These are phyloP conservation scores for Rallus crepitans DNA, from an alignment of 2,797 vertebrate genomes.

Conservation along the genomic window DNA sequence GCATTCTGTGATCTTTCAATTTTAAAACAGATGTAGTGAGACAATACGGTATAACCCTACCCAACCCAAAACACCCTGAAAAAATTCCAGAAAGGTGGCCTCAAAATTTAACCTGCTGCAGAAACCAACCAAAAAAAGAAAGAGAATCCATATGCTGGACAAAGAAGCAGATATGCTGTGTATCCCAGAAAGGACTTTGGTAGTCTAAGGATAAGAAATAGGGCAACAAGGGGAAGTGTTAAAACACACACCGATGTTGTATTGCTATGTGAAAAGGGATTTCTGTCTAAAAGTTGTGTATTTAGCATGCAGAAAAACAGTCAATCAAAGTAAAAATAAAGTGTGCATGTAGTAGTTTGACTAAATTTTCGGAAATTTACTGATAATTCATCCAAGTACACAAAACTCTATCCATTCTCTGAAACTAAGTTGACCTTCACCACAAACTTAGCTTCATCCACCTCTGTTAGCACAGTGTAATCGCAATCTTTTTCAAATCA, in stretches of 20 bases:
- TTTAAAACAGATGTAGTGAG: background rate
- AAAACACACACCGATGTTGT: background rate
- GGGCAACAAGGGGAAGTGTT: background rate
- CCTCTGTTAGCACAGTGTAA: conserved; percentile 46
- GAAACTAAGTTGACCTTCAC: conserved; percentile 63
- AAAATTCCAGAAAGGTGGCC: background rate
- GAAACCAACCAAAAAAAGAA: background rate
- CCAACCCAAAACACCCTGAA: too few relatives aligned
- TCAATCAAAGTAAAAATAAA: background rate
- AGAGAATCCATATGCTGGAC: background rate
- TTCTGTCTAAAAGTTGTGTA: background rate
- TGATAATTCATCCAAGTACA: background rate
- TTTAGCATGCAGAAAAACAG: background rate
- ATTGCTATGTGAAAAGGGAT: background rate
- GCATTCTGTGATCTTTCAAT: background rate
- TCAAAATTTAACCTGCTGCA: background rate
- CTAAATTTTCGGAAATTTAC: background rate
- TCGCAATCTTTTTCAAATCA: conserved; percentile 67
- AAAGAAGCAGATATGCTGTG: background rate
- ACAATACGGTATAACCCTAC: background rate
- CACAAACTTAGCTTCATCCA: conserved; percentile 26
- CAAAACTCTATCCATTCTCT: background rate
- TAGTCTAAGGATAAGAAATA: background rate
- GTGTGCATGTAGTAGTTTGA: background rate
- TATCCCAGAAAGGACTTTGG: background rate